Evolutionary conservation across 2,797 vertebrate genomes (phyloP).

Genomic region (Thalassophryne amazonica): DNA sequence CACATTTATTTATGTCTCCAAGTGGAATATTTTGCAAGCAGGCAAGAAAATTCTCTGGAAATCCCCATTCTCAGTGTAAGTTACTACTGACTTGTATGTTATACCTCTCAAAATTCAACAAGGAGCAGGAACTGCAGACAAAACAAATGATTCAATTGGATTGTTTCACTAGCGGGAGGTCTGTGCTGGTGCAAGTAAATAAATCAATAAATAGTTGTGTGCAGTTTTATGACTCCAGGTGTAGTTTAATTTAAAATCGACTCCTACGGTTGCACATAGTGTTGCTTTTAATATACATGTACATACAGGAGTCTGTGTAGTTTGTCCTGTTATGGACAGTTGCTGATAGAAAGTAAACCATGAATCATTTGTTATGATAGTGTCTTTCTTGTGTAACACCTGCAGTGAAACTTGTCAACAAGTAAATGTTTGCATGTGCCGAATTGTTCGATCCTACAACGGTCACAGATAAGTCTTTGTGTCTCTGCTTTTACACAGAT

Average conservation of each 20-base stretch:
- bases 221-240: not conserved
- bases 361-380: not conserved
- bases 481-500: no score
- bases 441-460: no score
- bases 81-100: no score
- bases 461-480: no score
- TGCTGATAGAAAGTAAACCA: no score
- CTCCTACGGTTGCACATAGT: no score
- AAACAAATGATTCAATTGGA: not conserved
- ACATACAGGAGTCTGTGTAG: no score
- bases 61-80: constrained; percentile 66
- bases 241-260: not conserved
- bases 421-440: not conserved
- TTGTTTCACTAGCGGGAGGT: not conserved
- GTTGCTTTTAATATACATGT: no score
- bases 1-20: constrained; percentile 21
- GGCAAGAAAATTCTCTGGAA: constrained; percentile 49
- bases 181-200: not conserved
- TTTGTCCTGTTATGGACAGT: no score
- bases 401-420: not conserved
- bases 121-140: not conserved
- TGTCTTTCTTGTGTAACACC: not conserved
- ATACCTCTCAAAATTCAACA: not conserved
- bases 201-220: constrained; percentile 1
- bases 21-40: constrained; percentile 38